Evolutionary conservation across 2,888 invertebrate species (phyloP), one percentile per base, ranked within the genome.

Genomic region (Drosophila greeni): DNA sequence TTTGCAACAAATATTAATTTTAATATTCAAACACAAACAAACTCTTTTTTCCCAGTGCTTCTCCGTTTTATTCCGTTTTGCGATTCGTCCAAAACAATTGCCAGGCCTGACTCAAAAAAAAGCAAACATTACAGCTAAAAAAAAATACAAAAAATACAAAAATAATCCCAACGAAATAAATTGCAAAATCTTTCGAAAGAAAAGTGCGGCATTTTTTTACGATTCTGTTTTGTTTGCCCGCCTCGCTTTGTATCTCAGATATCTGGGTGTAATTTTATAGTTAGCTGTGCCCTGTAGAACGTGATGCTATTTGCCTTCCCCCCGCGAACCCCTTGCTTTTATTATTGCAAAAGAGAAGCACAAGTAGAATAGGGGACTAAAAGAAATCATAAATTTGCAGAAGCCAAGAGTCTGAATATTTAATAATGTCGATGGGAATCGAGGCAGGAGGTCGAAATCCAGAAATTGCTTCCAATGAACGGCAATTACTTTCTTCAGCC

Each of bases 191-290:
- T 83, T 74, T 80, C 58, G 59, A 69, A 39, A 74, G 70, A 70
- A 77, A 77, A 82, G 78, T 81, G 83, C 81, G 72, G 75, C 75
- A 70, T 66, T 76, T 82, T 78, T 76, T 82, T 79, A 75, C 67
- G 70, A 65, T 75, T 73, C 61, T 73, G 69, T 66, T 69, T 71
- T 71, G 66, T 48, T 66, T 67, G 69, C 34, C 53, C 31, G 51
- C 40, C 53, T 29, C 45, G 29, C 45, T 34, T 31, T 24, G 51
- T 40, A 49, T 43, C 61, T 43, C 51, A 16, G 61, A 48, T 55
- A 52, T 54, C 51, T 43, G 8, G 40, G 55, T 53, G 68, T 67
- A 68, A 67, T 74, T 76, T 75, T 71, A 74, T 77, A 71, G 70
- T 73, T 74, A 68, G 56, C 66, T 62, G 55, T 58, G 62, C 64